Percentiles rank a stretch among this genome's conserved stretches.
Conservation (phyloP, 1,140 invertebrate species). For the Arctopsyche grandis region DNA sequence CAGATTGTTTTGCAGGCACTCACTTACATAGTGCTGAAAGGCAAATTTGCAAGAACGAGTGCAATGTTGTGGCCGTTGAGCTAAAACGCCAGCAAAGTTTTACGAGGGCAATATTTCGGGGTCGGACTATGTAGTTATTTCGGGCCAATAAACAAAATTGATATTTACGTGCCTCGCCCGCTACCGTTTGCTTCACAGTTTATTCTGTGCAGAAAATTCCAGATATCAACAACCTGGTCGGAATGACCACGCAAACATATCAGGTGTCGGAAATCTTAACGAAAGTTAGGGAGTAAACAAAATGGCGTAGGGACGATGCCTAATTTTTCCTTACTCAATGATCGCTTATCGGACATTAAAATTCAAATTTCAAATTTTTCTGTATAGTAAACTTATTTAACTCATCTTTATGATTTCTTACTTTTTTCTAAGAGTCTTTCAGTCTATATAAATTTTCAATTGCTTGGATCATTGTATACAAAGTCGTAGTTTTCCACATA, state of each 20-base stretch:
- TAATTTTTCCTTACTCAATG: too few relatives aligned
- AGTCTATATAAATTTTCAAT: too few relatives aligned
- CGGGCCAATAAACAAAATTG: slow-evolving; percentile 26
- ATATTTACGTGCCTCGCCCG: slow-evolving; percentile 27
- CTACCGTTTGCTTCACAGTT: slow-evolving; percentile 24
- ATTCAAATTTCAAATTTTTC: too few relatives aligned
- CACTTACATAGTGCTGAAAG: background rate
- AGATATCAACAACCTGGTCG: background rate
- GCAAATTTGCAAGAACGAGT: background rate
- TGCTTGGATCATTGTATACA: too few relatives aligned
- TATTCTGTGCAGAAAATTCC: slow-evolving; percentile 32
- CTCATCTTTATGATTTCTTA: too few relatives aligned
- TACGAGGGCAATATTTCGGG: slow-evolving; percentile 7
- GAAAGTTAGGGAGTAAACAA: too few relatives aligned
- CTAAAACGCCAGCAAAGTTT: background rate
- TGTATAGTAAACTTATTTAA: too few relatives aligned
- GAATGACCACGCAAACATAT: slow-evolving; percentile 6
- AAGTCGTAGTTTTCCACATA: too few relatives aligned
- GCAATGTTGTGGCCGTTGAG: background rate
- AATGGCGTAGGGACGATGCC: too few relatives aligned
- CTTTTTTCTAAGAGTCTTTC: too few relatives aligned
- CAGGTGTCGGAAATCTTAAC: background rate
- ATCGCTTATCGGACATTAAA: too few relatives aligned
- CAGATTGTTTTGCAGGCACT: too few relatives aligned
- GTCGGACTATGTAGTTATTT: slow-evolving; percentile 9